These are phyloP conservation scores for Melanchra persicariae DNA, from an alignment of 2,888 invertebrate genomes.

Conservation along the genomic window DNA sequence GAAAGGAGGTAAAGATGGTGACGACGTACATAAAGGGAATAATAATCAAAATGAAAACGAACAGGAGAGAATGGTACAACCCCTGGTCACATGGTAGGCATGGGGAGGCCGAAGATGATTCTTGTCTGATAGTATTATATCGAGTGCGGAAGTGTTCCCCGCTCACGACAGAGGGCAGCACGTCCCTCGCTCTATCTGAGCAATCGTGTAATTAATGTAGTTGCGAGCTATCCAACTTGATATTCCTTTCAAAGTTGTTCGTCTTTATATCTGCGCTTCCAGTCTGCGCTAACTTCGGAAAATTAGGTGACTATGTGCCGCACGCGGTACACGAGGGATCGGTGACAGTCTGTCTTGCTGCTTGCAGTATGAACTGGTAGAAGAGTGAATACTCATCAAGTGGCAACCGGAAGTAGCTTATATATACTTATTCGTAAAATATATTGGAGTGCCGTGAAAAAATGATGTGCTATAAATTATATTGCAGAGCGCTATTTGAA, in stretches of 20 bases:
- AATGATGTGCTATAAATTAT: no score
- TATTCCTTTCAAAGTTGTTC: conserved; percentile 56
- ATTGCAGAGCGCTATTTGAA: no score
- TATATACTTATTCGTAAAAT: no score
- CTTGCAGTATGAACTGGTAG: background rate
- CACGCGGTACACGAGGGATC: conserved; percentile 38
- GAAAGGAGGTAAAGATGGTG: no score
- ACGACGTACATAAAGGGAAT: no score
- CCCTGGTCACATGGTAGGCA: no score
- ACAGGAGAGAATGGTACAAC: no score
- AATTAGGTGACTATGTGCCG: conserved; percentile 56
- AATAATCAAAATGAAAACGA: no score
- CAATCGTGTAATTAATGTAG: conserved; percentile 35
- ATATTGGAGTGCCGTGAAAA: no score
- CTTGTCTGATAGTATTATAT: no score
- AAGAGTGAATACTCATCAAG: background rate
- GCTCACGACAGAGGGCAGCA: background rate
- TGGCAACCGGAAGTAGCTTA: no score
- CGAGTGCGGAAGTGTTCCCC: background rate
- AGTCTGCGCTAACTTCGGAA: conserved; percentile 49
- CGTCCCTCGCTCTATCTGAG: conserved; percentile 1
- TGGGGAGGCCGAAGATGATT: no score
- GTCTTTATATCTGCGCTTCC: conserved; percentile 49
- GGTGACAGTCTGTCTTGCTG: conserved; percentile 18
- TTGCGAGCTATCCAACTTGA: conserved; percentile 58